Percentiles rank a stretch among this genome's conserved stretches.
Conservation (phyloP, 2,113 vertebrate genomes). For the Columbina picui region DNA sequence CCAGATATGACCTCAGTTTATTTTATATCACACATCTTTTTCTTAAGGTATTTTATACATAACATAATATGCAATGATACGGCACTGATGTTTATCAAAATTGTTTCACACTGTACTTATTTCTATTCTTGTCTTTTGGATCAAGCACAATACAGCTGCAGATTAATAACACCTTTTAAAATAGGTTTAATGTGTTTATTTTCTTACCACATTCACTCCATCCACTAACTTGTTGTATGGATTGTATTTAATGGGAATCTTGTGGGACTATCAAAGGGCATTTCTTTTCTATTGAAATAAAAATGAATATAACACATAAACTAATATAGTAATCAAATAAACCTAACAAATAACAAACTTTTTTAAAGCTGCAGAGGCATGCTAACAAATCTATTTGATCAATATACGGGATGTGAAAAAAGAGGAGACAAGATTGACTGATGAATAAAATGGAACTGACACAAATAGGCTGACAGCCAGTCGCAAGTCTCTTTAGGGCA, state of each 20-base stretch:
- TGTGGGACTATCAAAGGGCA: conserved; percentile 55
- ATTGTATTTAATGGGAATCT: conserved; percentile 62
- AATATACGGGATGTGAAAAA: conserved; percentile 77
- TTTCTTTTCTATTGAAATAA: conserved; percentile 73
- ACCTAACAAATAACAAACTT: conserved; percentile 70
- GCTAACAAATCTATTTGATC: conserved; percentile 81
- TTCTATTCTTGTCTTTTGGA: conserved; percentile 32
- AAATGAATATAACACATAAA: conserved; percentile 71
- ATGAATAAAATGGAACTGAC: conserved; percentile 83
- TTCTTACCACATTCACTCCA: conserved; percentile 1
- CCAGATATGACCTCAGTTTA: conserved; percentile 52
- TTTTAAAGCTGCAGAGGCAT: conserved; percentile 64
- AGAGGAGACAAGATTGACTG: conserved; percentile 82
- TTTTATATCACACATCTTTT: conserved; percentile 34
- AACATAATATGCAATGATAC: conserved; percentile 62
- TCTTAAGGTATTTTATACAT: conserved; percentile 47
- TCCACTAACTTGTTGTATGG: conserved; percentile 35
- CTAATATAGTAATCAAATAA: conserved; percentile 71
- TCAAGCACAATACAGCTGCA: not conserved
- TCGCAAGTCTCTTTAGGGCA: conserved; percentile 86
- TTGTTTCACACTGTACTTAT: conserved; percentile 39
- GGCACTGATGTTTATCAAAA: conserved; percentile 66
- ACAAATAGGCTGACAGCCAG: conserved; percentile 85
- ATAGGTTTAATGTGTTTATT: conserved; percentile 48
- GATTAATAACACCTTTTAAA: conserved; percentile 38